Evolutionary conservation across 2,113 vertebrate species (phyloP).

Genomic region (Columba livia): DNA sequence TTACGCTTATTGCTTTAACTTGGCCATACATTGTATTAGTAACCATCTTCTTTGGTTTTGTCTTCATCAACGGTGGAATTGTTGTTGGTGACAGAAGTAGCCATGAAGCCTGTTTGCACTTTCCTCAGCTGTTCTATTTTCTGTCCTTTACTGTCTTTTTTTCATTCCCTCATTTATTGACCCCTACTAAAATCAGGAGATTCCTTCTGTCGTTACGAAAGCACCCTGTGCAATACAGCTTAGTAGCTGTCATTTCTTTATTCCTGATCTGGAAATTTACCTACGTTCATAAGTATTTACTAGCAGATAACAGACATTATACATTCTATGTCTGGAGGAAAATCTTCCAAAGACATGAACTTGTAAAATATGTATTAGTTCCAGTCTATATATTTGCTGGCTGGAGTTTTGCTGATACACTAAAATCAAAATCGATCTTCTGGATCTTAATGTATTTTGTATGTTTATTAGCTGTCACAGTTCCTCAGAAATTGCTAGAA

Average conservation of each 20-base stretch:
- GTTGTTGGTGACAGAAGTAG: conserved; percentile 90
- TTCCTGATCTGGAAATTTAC: conserved; percentile 93
- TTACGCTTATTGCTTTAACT: conserved; percentile 69
- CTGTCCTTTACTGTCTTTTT: conserved; percentile 87
- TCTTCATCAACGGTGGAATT: conserved; percentile 86
- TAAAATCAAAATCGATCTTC: conserved; percentile 88
- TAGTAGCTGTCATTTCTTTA: conserved; percentile 65
- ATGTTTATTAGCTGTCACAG: conserved; percentile 81
- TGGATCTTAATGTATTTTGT: conserved; percentile 86
- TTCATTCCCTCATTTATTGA: conserved; percentile 83
- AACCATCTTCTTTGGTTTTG: conserved; percentile 78
- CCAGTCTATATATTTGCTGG: conserved; percentile 89
- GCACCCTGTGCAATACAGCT: conserved; percentile 77
- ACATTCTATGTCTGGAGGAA: conserved; percentile 94
- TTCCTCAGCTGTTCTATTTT: conserved; percentile 95
- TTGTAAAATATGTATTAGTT: conserved; percentile 85
- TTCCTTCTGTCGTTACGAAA: conserved; percentile 81
- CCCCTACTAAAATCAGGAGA: conserved; percentile 73
- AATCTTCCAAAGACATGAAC: conserved; percentile 85
- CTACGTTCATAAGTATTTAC: conserved; percentile 89
- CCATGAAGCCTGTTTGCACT: conserved; percentile 90
- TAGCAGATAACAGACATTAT: conserved; percentile 96
- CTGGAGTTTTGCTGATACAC: conserved; percentile 87
- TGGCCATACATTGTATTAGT: conserved; percentile 87
- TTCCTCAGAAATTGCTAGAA: conserved; percentile 95